Conservation (phyloP, 2,113 vertebrate genomes). For the Cottus gobio region DNA sequence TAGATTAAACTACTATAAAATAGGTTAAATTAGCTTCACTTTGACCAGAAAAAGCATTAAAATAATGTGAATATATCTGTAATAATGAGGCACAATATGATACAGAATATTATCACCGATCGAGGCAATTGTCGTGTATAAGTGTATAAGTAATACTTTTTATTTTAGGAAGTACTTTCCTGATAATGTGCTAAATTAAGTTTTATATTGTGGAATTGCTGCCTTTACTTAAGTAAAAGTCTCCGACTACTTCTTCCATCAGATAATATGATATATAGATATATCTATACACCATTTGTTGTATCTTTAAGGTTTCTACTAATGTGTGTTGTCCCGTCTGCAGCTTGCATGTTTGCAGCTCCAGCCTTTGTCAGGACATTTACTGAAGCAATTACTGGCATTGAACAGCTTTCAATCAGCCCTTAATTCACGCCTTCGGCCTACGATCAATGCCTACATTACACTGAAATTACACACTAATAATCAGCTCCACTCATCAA, state of each 20-base stretch:
- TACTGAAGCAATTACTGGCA: conserved; percentile 47
- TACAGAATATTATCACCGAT: not conserved
- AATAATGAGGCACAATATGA: not conserved
- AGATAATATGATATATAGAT: not conserved
- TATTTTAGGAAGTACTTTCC: not conserved
- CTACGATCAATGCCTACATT: conserved; percentile 40
- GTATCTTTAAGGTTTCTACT: not conserved
- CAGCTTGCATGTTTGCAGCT: conserved; percentile 32
- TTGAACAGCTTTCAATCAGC: conserved; percentile 42
- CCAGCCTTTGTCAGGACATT: conserved; percentile 28
- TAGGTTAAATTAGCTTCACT: not conserved
- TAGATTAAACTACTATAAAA: not conserved
- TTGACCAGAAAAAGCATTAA: not conserved
- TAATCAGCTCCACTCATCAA: conserved; percentile 51
- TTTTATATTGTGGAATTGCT: not conserved
- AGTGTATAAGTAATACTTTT: not conserved
- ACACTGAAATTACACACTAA: conserved; percentile 45
- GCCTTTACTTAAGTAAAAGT: not conserved
- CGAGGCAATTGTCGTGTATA: not conserved
- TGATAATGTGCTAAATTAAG: not conserved
- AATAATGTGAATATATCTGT: not conserved
- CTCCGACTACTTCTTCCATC: not conserved
- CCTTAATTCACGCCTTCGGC: conserved; percentile 9
- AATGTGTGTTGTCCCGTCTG: not conserved
- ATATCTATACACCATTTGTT: too few species aligned